Percentiles rank a stretch among this genome's conserved stretches.
Conservation (phyloP, 2,113 vertebrate genomes). For the Dipodomys merriami region DNA sequence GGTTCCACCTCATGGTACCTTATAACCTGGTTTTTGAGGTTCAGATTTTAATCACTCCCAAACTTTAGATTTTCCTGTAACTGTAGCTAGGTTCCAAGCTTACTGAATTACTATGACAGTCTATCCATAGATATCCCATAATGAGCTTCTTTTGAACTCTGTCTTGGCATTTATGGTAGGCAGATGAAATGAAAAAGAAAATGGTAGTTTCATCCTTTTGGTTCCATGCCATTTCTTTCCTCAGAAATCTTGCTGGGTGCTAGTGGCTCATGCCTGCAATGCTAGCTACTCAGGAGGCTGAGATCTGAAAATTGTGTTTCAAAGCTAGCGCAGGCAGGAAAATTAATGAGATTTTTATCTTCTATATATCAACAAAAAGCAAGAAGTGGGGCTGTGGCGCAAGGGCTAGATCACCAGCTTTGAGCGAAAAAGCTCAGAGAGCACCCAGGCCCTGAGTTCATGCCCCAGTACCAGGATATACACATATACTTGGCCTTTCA, state of each 20-base stretch:
- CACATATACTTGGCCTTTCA: not conserved
- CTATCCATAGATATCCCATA: not conserved
- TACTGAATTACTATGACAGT: not conserved
- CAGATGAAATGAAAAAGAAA: constrained; percentile 24
- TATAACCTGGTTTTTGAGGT: not conserved
- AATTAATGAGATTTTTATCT: too few species aligned
- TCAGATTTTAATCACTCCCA: not conserved
- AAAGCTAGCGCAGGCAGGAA: too few species aligned
- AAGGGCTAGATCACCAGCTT: too few species aligned
- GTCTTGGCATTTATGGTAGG: not conserved
- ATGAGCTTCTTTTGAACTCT: not conserved
- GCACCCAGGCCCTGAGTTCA: too few species aligned
- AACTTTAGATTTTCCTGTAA: constrained; percentile 14
- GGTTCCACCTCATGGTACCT: not conserved
- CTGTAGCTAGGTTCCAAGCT: not conserved
- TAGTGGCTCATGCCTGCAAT: too few species aligned
- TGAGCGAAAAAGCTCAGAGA: too few species aligned
- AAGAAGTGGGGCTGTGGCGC: too few species aligned
- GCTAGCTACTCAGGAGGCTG: too few species aligned
- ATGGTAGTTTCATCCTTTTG: not conserved
- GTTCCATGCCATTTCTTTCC: not conserved
- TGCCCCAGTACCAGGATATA: too few species aligned
- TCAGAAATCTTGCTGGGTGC: not conserved
- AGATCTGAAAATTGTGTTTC: too few species aligned
- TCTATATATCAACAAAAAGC: too few species aligned